Conservation (phyloP, 2,113 vertebrate species). For the Amphiprion percula region DNA sequence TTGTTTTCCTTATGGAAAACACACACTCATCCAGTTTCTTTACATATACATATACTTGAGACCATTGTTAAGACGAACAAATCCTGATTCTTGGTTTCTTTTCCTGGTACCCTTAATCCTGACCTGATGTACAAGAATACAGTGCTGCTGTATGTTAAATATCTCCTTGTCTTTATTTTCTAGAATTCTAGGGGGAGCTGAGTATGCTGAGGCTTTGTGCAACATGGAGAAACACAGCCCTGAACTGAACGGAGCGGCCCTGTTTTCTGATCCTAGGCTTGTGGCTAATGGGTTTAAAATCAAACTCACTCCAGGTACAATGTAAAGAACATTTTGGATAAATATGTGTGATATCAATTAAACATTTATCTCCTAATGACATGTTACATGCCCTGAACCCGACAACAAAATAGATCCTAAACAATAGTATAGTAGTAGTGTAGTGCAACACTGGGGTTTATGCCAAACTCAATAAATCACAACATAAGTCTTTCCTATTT, state of each 20-base stretch:
- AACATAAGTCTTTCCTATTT: too few species aligned
- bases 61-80: neutral
- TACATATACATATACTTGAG: neutral
- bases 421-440: too few species aligned
- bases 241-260: conserved; percentile 75
- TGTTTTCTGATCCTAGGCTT: conserved; percentile 91
- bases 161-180: conserved; percentile 14
- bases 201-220: conserved; percentile 86
- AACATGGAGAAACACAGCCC: conserved; percentile 87
- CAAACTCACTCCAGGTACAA: conserved; percentile 90
- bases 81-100: neutral
- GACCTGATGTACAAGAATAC: neutral
- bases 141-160: conserved; percentile 1
- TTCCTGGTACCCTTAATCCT: neutral
- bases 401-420: too few species aligned
- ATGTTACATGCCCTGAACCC: too few species aligned
- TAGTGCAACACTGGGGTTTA: too few species aligned
- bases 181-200: conserved; percentile 88
- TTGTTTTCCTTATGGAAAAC: conserved; percentile 30
- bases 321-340: neutral
- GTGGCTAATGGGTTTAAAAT: conserved; percentile 94
- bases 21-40: conserved; percentile 23
- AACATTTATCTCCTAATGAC: neutral
- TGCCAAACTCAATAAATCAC: too few species aligned
- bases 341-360: too few species aligned